Evolutionary conservation across 2,113 vertebrate genomes (phyloP).

Genomic region (Hipposideros armiger): DNA sequence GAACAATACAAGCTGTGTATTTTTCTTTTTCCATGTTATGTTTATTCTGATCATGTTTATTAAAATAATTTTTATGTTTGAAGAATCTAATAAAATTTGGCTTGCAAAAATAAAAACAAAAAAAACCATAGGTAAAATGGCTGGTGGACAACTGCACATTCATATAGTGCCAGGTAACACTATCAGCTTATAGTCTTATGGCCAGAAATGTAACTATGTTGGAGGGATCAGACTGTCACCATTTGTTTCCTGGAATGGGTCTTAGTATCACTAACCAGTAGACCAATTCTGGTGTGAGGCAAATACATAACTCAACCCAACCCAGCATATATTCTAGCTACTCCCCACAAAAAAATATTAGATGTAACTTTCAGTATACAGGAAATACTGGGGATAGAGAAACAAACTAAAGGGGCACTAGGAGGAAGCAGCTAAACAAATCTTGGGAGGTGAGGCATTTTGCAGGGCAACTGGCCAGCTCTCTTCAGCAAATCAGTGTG

Average conservation of each 20-base stretch:
- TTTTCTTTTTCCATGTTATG: not conserved
- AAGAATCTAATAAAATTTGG: slow-evolving; percentile 6
- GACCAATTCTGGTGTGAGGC: not conserved
- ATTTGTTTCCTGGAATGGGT: not conserved
- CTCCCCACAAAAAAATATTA: not conserved
- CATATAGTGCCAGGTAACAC: not conserved
- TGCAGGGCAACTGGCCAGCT: not conserved
- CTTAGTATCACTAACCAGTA: not conserved
- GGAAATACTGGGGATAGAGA: not conserved
- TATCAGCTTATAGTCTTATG: not conserved
- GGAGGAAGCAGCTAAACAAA: not conserved
- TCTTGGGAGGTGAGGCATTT: not conserved
- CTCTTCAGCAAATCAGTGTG: not conserved
- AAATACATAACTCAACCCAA: not conserved
- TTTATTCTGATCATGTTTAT: not conserved
- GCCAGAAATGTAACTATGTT: not conserved
- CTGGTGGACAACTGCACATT: not conserved
- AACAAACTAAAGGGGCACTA: not conserved
- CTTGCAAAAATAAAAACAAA: not conserved
- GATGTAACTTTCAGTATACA: not conserved
- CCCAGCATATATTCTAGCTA: not conserved
- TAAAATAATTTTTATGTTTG: not conserved
- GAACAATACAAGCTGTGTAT: not conserved
- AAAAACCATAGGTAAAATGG: not conserved
- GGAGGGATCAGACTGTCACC: not conserved